Evolutionary conservation across 2,888 invertebrate genomes (phyloP).

Genomic region (Disparrhopalites patrizii): DNA sequence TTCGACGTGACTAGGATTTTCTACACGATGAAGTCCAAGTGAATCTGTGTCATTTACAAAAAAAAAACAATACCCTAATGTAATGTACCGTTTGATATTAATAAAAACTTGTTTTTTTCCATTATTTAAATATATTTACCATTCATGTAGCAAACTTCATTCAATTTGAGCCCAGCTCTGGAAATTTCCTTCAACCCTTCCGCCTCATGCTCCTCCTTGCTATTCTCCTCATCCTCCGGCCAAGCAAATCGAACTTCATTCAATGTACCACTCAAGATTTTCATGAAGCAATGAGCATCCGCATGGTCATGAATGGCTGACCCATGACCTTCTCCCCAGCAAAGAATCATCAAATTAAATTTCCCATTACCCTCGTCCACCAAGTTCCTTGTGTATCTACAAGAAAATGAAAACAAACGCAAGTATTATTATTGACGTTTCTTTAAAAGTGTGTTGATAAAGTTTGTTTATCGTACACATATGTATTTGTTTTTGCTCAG

Average conservation of each 20-base stretch:
- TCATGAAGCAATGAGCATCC: slow-evolving; percentile 96
- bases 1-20: slow-evolving; percentile 85
- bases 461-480: too few relatives aligned
- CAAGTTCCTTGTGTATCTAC: slow-evolving; percentile 89
- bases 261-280: slow-evolving; percentile 76
- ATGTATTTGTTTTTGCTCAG: too few relatives aligned
- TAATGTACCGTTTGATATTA: not conserved
- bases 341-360: slow-evolving; percentile 95
- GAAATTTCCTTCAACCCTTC: slow-evolving; percentile 63
- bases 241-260: slow-evolving; percentile 79
- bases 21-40: slow-evolving; percentile 90
- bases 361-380: slow-evolving; percentile 95
- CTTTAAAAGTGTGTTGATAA: not conserved
- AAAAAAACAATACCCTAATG: not conserved
- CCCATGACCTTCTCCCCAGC: slow-evolving; percentile 95
- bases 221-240: slow-evolving; percentile 61
- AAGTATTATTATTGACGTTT: not conserved
- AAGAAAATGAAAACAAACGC: slow-evolving; percentile 38
- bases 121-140: slow-evolving; percentile 58
- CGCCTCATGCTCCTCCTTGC: slow-evolving; percentile 51
- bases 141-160: slow-evolving; percentile 92
- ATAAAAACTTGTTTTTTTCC: not conserved
- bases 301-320: slow-evolving; percentile 92
- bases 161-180: slow-evolving; percentile 62
- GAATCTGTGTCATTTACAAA: slow-evolving; percentile 64